phyloP scores from a whole-genome alignment of 1,140 invertebrate species.

The Parapsyche elsis region DNA sequence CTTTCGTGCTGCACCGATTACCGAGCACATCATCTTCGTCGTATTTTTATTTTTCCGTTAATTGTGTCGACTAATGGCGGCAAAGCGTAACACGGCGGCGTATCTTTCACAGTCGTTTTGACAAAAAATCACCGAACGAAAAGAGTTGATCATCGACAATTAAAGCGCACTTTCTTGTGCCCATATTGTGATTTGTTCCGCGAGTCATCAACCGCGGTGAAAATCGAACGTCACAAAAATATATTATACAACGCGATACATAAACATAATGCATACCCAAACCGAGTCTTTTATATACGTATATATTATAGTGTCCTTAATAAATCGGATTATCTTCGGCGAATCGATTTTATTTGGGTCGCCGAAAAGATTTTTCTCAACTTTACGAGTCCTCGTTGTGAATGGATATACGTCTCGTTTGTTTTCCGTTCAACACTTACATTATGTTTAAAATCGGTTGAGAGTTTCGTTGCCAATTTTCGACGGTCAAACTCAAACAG shows the following conservation, averaged over 20 bases:
- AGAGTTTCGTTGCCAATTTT: conserved; percentile 1
- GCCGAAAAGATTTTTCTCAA: background rate
- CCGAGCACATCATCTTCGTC: background rate
- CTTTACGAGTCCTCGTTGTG: background rate
- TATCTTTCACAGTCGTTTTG: conserved; percentile 15
- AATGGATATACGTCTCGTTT: conserved; percentile 1
- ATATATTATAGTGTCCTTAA: background rate
- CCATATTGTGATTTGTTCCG: conserved; percentile 38
- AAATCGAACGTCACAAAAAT: background rate
- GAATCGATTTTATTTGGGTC: background rate
- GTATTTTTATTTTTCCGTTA: conserved; percentile 18
- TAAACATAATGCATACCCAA: too few species aligned
- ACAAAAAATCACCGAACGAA: conserved; percentile 38
- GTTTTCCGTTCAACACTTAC: conserved; percentile 1
- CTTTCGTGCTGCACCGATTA: conserved; percentile 15
- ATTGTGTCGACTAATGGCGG: conserved; percentile 15
- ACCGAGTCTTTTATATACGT: too few species aligned
- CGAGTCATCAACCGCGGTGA: background rate
- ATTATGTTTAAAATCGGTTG: background rate
- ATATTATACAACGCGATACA: background rate
- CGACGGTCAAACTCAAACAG: background rate
- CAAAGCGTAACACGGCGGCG: conserved; percentile 34
- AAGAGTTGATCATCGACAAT: conserved; percentile 28
- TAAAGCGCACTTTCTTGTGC: conserved; percentile 33
- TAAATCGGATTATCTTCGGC: background rate